Conservation (phyloP, 2,797 vertebrate species). For the Clarias fuscus region DNA sequence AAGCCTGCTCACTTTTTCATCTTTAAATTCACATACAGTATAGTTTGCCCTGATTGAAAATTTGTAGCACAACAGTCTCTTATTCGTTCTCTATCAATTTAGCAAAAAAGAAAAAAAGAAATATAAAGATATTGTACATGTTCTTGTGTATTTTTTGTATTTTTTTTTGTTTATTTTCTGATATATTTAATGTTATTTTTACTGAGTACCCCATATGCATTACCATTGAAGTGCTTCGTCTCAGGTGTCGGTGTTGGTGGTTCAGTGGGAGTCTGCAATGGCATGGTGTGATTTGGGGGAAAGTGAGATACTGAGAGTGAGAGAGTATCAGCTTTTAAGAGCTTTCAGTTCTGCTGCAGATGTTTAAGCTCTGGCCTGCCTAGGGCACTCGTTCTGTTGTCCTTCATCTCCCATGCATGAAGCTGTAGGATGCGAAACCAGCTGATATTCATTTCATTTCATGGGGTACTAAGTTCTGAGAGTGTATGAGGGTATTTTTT, state of each 20-base stretch:
- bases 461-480: constrained; percentile 25
- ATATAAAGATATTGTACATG: background rate
- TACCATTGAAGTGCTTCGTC: background rate
- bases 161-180: background rate
- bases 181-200: background rate
- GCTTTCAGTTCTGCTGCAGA: constrained; percentile 12
- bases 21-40: background rate
- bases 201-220: background rate
- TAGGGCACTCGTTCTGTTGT: constrained; percentile 23
- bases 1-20: background rate
- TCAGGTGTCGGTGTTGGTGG: background rate
- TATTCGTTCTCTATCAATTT: background rate
- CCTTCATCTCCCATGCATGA: constrained; percentile 22
- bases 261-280: background rate
- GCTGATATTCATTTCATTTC: constrained; percentile 29
- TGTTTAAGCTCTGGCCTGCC: constrained; percentile 15
- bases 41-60: background rate
- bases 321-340: background rate
- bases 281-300: background rate
- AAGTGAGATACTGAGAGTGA: background rate
- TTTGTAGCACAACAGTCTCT: background rate
- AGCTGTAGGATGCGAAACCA: constrained; percentile 29
- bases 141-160: background rate
- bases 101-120: background rate
- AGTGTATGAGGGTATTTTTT: background rate